Percentiles rank a stretch among this genome's conserved stretches.
phyloP scores from a whole-genome alignment of 1,140 invertebrate species.

The Zaprionus vittiger region DNA sequence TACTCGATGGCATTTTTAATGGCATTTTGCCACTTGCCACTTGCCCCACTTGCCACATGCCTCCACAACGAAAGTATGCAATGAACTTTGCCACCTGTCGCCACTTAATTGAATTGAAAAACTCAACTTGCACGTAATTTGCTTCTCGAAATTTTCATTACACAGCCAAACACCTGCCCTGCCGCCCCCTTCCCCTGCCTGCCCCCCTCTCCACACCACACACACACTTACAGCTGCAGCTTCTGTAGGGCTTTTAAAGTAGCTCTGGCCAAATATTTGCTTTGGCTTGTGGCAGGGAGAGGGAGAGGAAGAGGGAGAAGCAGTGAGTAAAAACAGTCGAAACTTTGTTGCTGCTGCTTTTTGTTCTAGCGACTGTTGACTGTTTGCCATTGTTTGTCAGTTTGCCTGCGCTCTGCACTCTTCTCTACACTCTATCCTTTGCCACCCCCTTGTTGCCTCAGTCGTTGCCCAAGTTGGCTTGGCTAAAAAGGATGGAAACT shows the following conservation, averaged over 20 bases:
- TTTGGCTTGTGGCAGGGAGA: conserved; percentile 12
- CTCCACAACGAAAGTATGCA: conserved; percentile 36
- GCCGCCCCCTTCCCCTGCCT: background rate
- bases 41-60: background rate
- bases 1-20: conserved; percentile 45
- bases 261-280: conserved; percentile 62
- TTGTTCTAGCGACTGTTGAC: conserved; percentile 25
- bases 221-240: conserved; percentile 24
- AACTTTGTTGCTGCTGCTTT: conserved; percentile 33
- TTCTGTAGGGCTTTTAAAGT: conserved; percentile 43
- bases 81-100: conserved; percentile 51
- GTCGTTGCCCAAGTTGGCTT: conserved; percentile 5
- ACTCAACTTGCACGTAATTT: conserved; percentile 69
- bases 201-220: background rate
- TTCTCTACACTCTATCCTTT: background rate
- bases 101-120: conserved; percentile 76
- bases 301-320: background rate
- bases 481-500: conserved; percentile 55
- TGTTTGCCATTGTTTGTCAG: conserved; percentile 33
- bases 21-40: conserved; percentile 13
- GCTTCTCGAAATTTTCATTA: conserved; percentile 69
- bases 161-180: conserved; percentile 24
- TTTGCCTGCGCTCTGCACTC: conserved; percentile 14
- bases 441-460: background rate
- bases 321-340: conserved; percentile 1